These are phyloP conservation scores for Micrastur ruficollis DNA, from an alignment of 2,797 vertebrate genomes.

Conservation along the genomic window DNA sequence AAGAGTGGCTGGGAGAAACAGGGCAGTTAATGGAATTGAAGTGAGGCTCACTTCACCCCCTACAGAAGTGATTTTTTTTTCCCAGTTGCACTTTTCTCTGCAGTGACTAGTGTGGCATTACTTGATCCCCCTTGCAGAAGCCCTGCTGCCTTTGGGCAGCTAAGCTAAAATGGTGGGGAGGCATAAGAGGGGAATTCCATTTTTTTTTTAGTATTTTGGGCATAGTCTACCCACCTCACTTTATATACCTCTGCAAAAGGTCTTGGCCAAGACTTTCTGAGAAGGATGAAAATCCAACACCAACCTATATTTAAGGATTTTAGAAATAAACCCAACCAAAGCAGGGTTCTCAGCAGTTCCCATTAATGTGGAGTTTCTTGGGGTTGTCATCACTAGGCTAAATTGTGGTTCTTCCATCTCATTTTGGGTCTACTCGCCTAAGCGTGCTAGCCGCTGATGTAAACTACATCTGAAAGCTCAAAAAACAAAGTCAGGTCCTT, in stretches of 20 bases:
- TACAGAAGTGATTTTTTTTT: not conserved
- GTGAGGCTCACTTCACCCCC: not conserved
- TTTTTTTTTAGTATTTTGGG: not conserved
- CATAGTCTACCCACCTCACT: not conserved
- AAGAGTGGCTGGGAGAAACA: not conserved
- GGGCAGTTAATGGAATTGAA: not conserved
- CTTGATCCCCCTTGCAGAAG: not conserved
- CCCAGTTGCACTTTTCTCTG: not conserved
- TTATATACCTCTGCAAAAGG: not conserved
- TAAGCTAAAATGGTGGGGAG: not conserved
- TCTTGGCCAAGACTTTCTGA: not conserved
- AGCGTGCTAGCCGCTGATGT: not conserved
- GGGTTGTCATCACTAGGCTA: not conserved
- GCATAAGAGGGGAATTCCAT: not conserved
- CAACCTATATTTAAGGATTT: not conserved
- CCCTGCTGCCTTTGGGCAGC: not conserved
- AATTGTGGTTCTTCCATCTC: not conserved
- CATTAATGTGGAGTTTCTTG: not conserved
- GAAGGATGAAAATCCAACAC: not conserved
- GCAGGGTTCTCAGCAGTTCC: not conserved
- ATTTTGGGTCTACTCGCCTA: not conserved
- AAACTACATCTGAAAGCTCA: not conserved
- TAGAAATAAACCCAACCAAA: not conserved
- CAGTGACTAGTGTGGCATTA: not conserved
- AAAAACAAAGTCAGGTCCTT: not conserved